phyloP scores from a whole-genome alignment of 2,888 invertebrate genomes.

The Drepanosiphum platanoidis region DNA sequence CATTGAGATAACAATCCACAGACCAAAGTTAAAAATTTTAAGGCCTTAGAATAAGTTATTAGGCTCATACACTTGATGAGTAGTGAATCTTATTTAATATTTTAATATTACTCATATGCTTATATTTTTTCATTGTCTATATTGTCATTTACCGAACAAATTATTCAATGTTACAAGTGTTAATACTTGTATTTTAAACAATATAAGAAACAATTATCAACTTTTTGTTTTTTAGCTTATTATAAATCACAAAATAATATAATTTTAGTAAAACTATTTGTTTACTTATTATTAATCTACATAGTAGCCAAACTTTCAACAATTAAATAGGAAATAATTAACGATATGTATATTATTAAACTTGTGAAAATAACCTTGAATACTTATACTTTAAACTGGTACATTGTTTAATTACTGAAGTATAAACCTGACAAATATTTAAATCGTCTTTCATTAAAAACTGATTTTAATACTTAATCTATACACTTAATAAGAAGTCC shows the following conservation, averaged over 20 bases:
- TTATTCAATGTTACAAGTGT: too few relatives aligned
- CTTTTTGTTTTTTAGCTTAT: background rate
- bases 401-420: background rate
- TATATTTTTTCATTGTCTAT: too few relatives aligned
- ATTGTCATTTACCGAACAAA: too few relatives aligned
- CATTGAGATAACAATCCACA: too few relatives aligned
- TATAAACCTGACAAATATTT: background rate
- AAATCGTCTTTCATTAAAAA: background rate
- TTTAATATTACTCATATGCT: too few relatives aligned
- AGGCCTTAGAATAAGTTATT: too few relatives aligned
- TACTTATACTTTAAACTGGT: background rate
- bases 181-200: too few relatives aligned
- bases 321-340: background rate
- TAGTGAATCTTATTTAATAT: too few relatives aligned
- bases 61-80: too few relatives aligned
- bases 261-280: too few relatives aligned
- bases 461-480: background rate
- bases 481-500: background rate
- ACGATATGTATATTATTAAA: background rate
- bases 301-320: background rate
- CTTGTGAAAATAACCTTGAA: background rate
- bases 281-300: background rate
- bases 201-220: too few relatives aligned
- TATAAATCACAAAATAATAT: background rate
- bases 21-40: too few relatives aligned